Evolutionary conservation across 2,113 vertebrate species (phyloP).

Genomic region (Nothocercus julius): DNA sequence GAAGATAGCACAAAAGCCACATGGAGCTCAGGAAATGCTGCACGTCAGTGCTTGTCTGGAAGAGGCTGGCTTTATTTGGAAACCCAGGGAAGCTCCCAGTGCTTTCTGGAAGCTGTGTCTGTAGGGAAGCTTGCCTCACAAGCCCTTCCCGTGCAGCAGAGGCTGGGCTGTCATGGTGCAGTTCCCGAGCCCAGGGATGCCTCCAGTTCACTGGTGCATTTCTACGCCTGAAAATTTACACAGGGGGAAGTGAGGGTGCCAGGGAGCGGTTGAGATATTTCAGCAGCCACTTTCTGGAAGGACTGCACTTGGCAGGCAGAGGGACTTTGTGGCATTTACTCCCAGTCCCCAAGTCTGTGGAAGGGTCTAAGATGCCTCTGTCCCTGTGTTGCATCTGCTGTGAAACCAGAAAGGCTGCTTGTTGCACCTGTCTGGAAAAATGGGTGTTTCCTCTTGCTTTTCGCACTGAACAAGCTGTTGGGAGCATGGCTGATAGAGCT

Average conservation of each 20-base stretch:
- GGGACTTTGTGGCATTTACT: not conserved
- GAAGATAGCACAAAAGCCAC: not conserved
- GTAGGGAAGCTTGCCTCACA: too few relatives aligned
- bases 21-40: not conserved
- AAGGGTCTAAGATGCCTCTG: not conserved
- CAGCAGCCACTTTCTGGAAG: not conserved
- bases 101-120: not conserved
- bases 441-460: not conserved
- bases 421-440: not conserved
- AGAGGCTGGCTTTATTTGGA: accelerated
- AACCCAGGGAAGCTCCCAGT: accelerated
- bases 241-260: not conserved
- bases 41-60: not conserved
- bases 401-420: not conserved
- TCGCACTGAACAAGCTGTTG: not conserved
- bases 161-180: not conserved
- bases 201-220: not conserved
- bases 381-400: not conserved
- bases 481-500: not conserved
- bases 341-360: not conserved
- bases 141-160: not conserved
- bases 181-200: accelerated
- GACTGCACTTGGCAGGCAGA: not conserved
- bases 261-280: not conserved
- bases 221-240: not conserved